Conservation (phyloP, 23 tunicate genomes). For the Corella eumyota region DNA sequence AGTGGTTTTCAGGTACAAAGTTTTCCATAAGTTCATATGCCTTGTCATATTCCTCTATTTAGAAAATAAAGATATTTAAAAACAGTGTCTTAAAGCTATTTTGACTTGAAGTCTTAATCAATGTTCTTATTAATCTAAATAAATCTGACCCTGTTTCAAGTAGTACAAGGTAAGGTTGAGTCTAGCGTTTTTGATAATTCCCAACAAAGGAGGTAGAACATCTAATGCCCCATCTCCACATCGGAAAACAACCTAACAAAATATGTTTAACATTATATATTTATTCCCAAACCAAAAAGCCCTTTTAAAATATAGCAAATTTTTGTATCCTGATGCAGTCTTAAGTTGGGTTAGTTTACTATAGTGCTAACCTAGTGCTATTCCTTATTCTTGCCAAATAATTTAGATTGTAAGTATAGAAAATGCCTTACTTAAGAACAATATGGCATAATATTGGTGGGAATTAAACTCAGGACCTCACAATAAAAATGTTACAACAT, state of each 20-base stretch:
- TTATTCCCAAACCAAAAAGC: neutral
- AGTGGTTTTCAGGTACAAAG: conserved; percentile 20
- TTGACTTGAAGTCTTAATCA: neutral
- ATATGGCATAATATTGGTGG: too few relatives aligned
- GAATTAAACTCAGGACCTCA: too few relatives aligned
- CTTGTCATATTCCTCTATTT: neutral
- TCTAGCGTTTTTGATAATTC: conserved; percentile 27
- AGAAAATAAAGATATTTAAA: neutral
- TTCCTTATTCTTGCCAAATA: too few relatives aligned
- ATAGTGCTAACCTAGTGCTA: too few relatives aligned
- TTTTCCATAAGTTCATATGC: conserved; percentile 19
- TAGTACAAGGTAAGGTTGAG: conserved; percentile 27
- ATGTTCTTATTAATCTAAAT: neutral
- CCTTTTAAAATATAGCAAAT: neutral
- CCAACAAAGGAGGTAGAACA: conserved; percentile 26
- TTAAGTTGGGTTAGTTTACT: too few relatives aligned
- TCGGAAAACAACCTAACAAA: conserved; percentile 28
- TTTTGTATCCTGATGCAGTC: neutral
- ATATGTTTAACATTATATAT: neutral
- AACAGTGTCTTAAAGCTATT: neutral
- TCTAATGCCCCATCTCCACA: conserved; percentile 29
- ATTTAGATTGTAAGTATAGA: too few relatives aligned
- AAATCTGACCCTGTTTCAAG: conserved; percentile 9
- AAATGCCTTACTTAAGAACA: too few relatives aligned
- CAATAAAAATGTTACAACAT: too few relatives aligned